phyloP scores from a whole-genome alignment of 2,888 invertebrate species.

The Platycnemis pennipes region DNA sequence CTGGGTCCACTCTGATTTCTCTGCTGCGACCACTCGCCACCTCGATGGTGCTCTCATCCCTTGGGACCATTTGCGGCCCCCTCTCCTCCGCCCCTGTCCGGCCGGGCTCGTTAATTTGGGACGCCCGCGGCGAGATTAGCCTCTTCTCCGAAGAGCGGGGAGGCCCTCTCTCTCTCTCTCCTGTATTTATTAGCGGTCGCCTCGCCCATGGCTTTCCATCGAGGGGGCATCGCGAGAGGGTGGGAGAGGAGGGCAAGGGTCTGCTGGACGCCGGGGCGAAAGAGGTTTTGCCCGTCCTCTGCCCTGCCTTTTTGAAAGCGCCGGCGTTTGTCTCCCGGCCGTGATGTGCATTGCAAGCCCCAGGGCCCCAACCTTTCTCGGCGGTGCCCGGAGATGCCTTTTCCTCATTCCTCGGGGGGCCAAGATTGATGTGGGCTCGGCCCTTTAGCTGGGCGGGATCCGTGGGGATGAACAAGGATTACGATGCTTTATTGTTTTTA shows the following conservation, averaged over 20 bases:
- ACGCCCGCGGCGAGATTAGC: slow-evolving; percentile 57
- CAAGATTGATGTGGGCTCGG: slow-evolving; percentile 47
- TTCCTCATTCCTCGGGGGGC: neutral
- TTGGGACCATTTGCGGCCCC: neutral
- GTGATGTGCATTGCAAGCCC: slow-evolving; percentile 37
- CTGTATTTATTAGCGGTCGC: slow-evolving; percentile 59
- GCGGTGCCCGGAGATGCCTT: neutral
- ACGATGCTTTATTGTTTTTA: slow-evolving; percentile 55
- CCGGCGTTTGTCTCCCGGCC: slow-evolving; percentile 23
- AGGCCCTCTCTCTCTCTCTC: neutral
- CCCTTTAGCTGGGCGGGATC: slow-evolving; percentile 1
- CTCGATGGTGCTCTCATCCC: too few species aligned
- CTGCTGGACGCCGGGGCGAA: neutral
- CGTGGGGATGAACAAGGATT: slow-evolving; percentile 50
- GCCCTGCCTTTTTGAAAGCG: neutral
- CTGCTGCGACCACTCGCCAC: too few species aligned
- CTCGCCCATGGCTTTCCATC: too few species aligned
- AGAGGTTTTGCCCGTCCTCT: neutral
- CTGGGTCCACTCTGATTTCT: too few species aligned
- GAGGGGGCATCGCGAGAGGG: neutral
- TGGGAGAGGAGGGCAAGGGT: neutral
- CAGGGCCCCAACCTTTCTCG: neutral
- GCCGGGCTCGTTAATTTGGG: slow-evolving; percentile 42
- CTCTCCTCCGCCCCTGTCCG: neutral
- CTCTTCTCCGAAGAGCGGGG: slow-evolving; percentile 46